Conservation (phyloP, 1,140 invertebrate species). For the Melanaphis sacchari region DNA sequence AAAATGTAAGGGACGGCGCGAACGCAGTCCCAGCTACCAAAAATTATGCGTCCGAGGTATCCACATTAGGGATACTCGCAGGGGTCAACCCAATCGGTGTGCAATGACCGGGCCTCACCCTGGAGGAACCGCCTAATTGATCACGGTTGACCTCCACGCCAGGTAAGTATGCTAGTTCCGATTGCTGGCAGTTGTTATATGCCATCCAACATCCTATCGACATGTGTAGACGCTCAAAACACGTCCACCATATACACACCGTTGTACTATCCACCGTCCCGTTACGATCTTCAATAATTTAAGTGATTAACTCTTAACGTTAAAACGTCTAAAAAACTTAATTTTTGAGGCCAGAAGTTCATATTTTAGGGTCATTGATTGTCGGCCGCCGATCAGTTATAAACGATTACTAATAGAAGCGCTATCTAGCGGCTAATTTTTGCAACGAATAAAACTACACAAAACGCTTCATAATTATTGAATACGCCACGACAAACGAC, state of each 20-base stretch:
- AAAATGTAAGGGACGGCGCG: conserved; percentile 59
- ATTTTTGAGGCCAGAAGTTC: no score
- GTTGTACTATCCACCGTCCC: background rate
- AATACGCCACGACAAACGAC: background rate
- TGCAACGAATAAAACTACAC: background rate
- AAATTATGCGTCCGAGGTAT: conserved; percentile 75
- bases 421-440: background rate
- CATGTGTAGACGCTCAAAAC: background rate
- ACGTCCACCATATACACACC: rapidly evolving
- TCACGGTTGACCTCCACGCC: conserved; percentile 72
- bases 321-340: background rate
- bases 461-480: background rate
- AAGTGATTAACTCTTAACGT: rapidly evolving
- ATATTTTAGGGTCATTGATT: rapidly evolving
- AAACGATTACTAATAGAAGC: background rate
- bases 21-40: conserved; percentile 71
- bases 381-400: no score
- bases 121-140: conserved; percentile 74
- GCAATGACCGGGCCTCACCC: conserved; percentile 75
- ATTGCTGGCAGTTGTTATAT: background rate
- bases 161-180: conserved; percentile 68
- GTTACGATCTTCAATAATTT: background rate
- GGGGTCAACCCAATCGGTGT: conserved; percentile 74
- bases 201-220: no score
- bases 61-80: conserved; percentile 77